These are phyloP conservation scores for Rhynchonema sp. DNA, from an alignment of 2,888 invertebrate genomes.

Conservation along the genomic window DNA sequence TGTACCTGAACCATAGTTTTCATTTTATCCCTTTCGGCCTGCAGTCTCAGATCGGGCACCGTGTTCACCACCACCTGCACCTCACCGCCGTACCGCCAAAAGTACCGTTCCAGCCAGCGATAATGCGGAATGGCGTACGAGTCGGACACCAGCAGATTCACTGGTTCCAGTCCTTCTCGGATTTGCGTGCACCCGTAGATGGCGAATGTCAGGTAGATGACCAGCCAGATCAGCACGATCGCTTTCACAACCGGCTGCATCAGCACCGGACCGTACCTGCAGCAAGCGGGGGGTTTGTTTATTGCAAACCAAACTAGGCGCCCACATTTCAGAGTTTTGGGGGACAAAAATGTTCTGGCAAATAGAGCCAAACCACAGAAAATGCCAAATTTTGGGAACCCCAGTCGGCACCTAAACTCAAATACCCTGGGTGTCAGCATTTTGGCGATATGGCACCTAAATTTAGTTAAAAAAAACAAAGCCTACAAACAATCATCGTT, in stretches of 20 bases:
- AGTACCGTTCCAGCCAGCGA: slow-evolving; percentile 14
- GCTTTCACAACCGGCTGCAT: slow-evolving; percentile 22
- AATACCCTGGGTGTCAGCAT: too few relatives aligned
- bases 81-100: slow-evolving; percentile 24
- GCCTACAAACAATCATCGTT: background rate
- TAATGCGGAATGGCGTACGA: slow-evolving; percentile 8
- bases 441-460: too few relatives aligned
- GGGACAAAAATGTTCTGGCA: too few relatives aligned
- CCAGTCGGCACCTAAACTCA: too few relatives aligned
- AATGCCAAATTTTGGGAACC: too few relatives aligned
- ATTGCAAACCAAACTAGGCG: too few relatives aligned
- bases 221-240: slow-evolving; percentile 20
- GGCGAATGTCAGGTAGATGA: slow-evolving; percentile 21
- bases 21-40: slow-evolving; percentile 13
- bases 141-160: slow-evolving; percentile 22
- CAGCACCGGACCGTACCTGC: slow-evolving; percentile 21
- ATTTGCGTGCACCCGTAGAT: slow-evolving; percentile 23
- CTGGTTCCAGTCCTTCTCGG: slow-evolving; percentile 18
- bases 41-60: slow-evolving; percentile 20
- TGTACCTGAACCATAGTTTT: slow-evolving; percentile 15
- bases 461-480: background rate
- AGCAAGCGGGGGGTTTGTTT: background rate
- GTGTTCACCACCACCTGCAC: slow-evolving; percentile 23
- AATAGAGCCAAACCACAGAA: too few relatives aligned
- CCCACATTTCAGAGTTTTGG: too few relatives aligned